Conservation (phyloP, 1,140 invertebrate genomes). For the Triops cancriformis region DNA sequence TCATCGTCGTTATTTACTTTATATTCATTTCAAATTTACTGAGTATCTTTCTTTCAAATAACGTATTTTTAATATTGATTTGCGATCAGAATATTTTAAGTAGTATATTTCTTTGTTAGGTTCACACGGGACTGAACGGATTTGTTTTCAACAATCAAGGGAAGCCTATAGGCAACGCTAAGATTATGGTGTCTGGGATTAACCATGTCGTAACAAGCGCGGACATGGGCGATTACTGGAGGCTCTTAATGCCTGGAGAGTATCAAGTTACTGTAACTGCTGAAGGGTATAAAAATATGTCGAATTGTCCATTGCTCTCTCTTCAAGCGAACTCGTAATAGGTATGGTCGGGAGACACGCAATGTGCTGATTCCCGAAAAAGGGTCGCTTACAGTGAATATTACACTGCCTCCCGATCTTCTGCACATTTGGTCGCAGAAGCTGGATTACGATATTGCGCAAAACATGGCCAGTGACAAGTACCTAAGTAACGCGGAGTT, state of each 20-base stretch:
- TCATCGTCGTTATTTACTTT: too few relatives aligned
- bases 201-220: conserved; percentile 58
- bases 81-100: too few relatives aligned
- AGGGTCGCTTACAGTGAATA: conserved; percentile 59
- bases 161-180: conserved; percentile 50
- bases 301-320: background rate
- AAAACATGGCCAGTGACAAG: conserved; percentile 43
- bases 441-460: conserved; percentile 56
- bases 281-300: conserved; percentile 44
- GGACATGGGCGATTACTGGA: conserved; percentile 64
- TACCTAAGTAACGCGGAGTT: conserved; percentile 59
- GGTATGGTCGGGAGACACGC: conserved; percentile 54
- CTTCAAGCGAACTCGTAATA: conserved; percentile 34
- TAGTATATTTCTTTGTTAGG: conserved; percentile 46
- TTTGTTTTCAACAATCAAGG: conserved; percentile 27
- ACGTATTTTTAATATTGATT: too few relatives aligned
- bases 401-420: conserved; percentile 66
- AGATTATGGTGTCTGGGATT: conserved; percentile 58
- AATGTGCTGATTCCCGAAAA: conserved; percentile 52
- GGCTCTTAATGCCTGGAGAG: conserved; percentile 60
- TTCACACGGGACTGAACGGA: conserved; percentile 24
- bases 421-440: conserved; percentile 65
- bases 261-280: conserved; percentile 55
- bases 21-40: too few relatives aligned
- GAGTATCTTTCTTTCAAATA: too few relatives aligned